Base-by-base conservation (phyloP, 2,888 invertebrate species). In the Caenorhabditis wallacei region DNA sequence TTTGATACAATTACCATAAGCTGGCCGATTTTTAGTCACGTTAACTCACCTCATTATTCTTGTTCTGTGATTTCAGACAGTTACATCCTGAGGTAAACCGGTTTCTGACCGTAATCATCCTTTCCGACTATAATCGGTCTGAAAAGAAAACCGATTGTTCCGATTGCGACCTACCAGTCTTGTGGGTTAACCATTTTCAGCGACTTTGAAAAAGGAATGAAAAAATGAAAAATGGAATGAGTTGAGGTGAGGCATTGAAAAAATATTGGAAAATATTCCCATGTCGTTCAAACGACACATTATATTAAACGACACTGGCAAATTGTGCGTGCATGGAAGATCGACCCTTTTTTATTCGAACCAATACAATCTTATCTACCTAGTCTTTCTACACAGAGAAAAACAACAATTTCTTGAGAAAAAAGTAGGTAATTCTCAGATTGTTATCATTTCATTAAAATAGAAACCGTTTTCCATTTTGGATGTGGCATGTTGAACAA, bases 81-180 rank as follows among this genome's bases (percentile, higher is more conserved):
- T 57, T 53, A 16, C 59, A 68, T 22, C 68, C 51, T 3, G 40
- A 16, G 8, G 68, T 24, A 22, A 76, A 76, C 59, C 68, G 76
- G 59, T 76, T 76, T 22, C 68, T 26, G 30, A 66, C 66, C 4
- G 51, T 43, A 40, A 76, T 76, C 76, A 76, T 69, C 18, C 2
- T 13, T 43, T 13, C 13, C 16, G 43, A 43, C 2, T 13, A 2
- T 2, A 13, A n/a, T 18, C 46, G 2, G 5, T 13, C 46, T 48
- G 46, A 48, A 48, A 48, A n/a, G n/a, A n/a, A n/a, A n/a, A n/a
- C n/a, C n/a, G n/a, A n/a, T n/a, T n/a, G n/a, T n/a, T n/a, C n/a
- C n/a, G n/a, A n/a, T n/a, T n/a, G n/a, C n/a, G n/a, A 40, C 40
- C 18, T 48, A 48, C 46, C 46, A 4, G 46, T 13, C 18, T 2